Percentiles rank a stretch among this genome's conserved stretches.
Conservation (phyloP, 2,113 vertebrate genomes). For the Corythoichthys haematopterus region DNA sequence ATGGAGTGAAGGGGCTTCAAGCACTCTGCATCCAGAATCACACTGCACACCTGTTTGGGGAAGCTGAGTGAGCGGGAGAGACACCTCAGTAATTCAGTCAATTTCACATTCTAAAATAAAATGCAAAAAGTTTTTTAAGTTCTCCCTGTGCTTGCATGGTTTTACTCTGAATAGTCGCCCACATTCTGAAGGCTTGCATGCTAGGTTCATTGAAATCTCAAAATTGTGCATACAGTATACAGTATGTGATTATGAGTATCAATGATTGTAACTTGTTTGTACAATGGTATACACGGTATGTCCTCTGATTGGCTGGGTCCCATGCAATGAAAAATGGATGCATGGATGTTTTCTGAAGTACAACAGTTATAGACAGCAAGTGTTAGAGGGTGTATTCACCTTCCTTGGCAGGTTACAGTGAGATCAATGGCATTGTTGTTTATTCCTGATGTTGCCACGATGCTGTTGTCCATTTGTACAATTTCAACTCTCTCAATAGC, state of each 20-base stretch:
- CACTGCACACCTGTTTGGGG: conserved; percentile 84
- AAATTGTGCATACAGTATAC: no score
- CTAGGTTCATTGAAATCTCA: no score
- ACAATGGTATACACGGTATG: no score
- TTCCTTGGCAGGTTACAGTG: conserved; percentile 85
- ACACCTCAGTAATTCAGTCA: background rate
- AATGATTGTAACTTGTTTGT: no score
- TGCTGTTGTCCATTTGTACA: conserved; percentile 71
- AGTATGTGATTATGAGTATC: no score
- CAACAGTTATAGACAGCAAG: background rate
- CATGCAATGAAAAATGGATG: no score
- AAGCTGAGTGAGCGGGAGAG: conserved; percentile 35
- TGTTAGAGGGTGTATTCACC: conserved; percentile 66
- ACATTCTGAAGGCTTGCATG: no score
- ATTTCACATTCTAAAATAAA: background rate
- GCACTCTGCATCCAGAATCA: conserved; percentile 82
- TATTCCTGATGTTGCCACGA: conserved; percentile 41
- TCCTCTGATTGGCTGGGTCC: no score
- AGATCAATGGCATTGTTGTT: conserved; percentile 78
- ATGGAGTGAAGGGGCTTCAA: conserved; percentile 66
- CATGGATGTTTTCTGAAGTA: background rate
- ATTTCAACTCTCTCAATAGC: conserved; percentile 86
- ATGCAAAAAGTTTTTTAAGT: background rate
- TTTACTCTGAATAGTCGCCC: no score
- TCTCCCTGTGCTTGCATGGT: no score